Conservation (phyloP, 2,113 vertebrate species). For the Chamaetylas fuelleborni region DNA sequence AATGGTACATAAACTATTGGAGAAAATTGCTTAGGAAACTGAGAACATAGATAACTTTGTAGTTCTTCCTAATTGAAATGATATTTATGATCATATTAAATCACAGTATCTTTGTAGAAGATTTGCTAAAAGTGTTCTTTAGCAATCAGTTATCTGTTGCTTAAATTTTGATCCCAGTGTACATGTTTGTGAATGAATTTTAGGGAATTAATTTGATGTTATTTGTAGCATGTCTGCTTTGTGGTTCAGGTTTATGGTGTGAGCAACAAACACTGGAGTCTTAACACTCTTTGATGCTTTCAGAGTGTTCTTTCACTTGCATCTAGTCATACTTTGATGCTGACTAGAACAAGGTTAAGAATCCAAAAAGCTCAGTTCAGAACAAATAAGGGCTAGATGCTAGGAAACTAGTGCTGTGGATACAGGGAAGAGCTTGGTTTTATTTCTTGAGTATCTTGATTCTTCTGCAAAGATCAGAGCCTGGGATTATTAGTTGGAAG, state of each 20-base stretch:
- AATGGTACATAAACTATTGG: not conserved
- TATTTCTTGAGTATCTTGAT: not conserved
- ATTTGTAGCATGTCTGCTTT: not conserved
- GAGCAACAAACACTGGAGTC: not conserved
- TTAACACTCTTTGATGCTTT: not conserved
- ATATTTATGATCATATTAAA: not conserved
- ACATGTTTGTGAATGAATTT: not conserved
- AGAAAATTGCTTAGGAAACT: not conserved
- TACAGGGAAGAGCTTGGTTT: not conserved
- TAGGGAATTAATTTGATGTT: not conserved
- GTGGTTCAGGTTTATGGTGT: not conserved
- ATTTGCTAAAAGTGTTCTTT: not conserved
- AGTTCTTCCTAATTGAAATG: not conserved
- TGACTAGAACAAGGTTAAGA: not conserved
- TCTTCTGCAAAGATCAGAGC: not conserved
- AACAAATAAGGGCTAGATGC: not conserved
- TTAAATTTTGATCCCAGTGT: not conserved
- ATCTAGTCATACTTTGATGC: not conserved
- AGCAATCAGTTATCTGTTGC: not conserved
- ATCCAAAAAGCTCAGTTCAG: not conserved
- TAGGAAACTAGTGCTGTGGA: not conserved
- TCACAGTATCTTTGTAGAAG: not conserved
- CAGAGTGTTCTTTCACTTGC: not conserved
- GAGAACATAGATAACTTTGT: not conserved
- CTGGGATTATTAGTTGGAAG: not conserved